phyloP scores from a whole-genome alignment of 2,797 vertebrate genomes.

The Taenioides sp. region DNA sequence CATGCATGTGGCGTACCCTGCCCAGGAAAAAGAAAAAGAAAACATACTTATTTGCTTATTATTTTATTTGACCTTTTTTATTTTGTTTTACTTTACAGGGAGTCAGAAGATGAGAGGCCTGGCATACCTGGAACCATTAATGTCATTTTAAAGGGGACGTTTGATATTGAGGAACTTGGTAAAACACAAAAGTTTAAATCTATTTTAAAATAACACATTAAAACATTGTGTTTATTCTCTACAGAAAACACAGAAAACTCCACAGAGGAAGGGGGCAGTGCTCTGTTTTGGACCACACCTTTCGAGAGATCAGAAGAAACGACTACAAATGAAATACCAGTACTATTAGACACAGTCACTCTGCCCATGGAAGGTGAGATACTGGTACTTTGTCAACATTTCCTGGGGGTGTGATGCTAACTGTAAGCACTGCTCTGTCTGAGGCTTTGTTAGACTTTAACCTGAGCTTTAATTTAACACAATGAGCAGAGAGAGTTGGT shows the following conservation, averaged over 20 bases:
- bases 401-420: too few relatives aligned
- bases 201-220: too few relatives aligned
- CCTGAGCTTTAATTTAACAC: too few relatives aligned
- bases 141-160: conserved; percentile 3
- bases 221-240: neutral
- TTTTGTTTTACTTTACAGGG: conserved; percentile 10
- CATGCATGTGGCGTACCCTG: too few relatives aligned
- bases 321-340: neutral
- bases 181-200: neutral
- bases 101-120: neutral
- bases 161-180: neutral
- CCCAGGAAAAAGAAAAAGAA: too few relatives aligned
- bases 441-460: too few relatives aligned
- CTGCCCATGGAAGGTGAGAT: conserved; percentile 7
- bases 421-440: too few relatives aligned
- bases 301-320: neutral
- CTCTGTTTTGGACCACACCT: neutral
- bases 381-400: too few relatives aligned
- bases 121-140: conserved; percentile 24
- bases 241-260: neutral
- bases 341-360: conserved; percentile 5
- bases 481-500: too few relatives aligned
- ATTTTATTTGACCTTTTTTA: neutral
- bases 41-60: neutral
- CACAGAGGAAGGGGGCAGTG: neutral